Base-by-base conservation (phyloP, 2,113 vertebrate genomes). In the Aplodontia rufa region DNA sequence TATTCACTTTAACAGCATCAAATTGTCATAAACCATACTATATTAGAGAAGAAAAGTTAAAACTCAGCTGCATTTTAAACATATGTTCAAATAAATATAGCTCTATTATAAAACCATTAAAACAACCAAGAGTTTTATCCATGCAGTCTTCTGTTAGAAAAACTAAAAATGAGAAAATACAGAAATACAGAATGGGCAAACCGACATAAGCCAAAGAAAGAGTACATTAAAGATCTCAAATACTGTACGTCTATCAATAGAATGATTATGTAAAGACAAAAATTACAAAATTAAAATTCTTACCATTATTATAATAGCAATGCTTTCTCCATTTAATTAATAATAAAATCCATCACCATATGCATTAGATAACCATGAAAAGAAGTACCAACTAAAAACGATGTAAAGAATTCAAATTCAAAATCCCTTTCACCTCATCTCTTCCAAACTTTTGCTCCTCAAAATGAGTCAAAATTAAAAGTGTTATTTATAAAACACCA, bases 131-230 rank as follows among this genome's bases (percentile, higher is more conserved):
- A 80, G 42, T 91, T 90, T 81, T 91, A 35, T 26, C 40, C 49
- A 87, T 26, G 12, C 12, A 37, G 75, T 80, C 47, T 91, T 24
- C 13, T 58, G 24, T 81, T 71, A 87, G 71, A 87, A 32, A 96
- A 93, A 93, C 40, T n/a, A 91, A 94, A 91, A 91, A 35, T 42
- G 40, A 87, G 64, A 93, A 96, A 92, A 90, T 64, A 93, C 0
- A 35, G 42, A 84, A 90, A 90, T 62, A 95, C 4, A 82, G 12
- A 94, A 74, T 40, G 58, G 45, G 75, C 2, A 94, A 51, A 51
- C 11, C 40, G 30, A 42, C 74, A 16, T 79, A 47, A 75, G 14
- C 26, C 71, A 75, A 37, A 78, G 40, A 75, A 94, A 95, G 28
- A 86, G n/a, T 88, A 95, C 86, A 86, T 71, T 30, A 93, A 68